phyloP scores from a whole-genome alignment of 1,140 invertebrate genomes.

The Semibalanus balanoides region DNA sequence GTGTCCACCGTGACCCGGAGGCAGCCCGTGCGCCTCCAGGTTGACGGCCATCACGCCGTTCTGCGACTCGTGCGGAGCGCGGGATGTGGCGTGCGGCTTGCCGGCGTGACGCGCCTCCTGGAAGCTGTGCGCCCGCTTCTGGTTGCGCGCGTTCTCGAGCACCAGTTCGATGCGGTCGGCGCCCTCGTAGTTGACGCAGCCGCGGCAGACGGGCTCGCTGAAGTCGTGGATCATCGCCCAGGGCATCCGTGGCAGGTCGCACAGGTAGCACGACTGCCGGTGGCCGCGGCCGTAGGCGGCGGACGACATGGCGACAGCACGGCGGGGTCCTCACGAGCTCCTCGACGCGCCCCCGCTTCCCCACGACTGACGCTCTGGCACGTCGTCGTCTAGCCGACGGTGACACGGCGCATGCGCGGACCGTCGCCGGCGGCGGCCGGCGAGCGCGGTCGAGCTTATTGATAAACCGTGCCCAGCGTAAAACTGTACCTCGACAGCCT shows the following conservation, averaged over 20 bases:
- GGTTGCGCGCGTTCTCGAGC: conserved; percentile 79
- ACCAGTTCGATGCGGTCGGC: conserved; percentile 93
- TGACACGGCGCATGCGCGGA: background rate
- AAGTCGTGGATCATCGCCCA: conserved; percentile 99
- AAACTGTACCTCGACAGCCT: background rate
- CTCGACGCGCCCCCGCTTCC: background rate
- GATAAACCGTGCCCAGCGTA: conserved; percentile 1
- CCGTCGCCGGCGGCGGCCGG: too few species aligned
- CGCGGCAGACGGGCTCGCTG: conserved; percentile 89
- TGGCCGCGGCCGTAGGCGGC: conserved; percentile 39
- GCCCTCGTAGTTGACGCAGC: conserved; percentile 98
- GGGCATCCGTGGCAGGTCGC: conserved; percentile 95
- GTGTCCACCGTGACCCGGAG: conserved; percentile 18
- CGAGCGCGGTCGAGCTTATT: background rate
- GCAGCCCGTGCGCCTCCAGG: conserved; percentile 22
- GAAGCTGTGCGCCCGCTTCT: conserved; percentile 61
- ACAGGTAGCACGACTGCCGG: conserved; percentile 95
- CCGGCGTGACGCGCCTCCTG: conserved; percentile 26
- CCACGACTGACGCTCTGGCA: background rate
- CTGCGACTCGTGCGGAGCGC: conserved; percentile 16
- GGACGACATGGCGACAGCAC: background rate
- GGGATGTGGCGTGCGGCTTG: conserved; percentile 18
- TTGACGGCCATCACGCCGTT: conserved; percentile 19
- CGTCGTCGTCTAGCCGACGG: too few species aligned
- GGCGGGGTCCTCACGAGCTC: background rate